These are phyloP conservation scores for Aproaerema taeniolella DNA, from an alignment of 2,888 invertebrate genomes.

Conservation along the genomic window DNA sequence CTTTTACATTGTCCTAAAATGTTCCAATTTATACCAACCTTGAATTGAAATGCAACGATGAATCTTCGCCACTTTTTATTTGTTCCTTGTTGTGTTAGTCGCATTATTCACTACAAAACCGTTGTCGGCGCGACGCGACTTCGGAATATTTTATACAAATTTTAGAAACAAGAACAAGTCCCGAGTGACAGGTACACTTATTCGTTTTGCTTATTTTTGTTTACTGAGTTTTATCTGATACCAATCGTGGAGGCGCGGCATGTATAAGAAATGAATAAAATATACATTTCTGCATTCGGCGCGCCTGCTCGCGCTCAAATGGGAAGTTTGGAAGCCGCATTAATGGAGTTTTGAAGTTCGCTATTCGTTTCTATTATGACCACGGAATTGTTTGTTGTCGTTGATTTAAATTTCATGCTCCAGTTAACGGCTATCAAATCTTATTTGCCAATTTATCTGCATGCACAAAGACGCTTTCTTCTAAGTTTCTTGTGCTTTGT, in stretches of 20 bases:
- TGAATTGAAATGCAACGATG: constrained; percentile 39
- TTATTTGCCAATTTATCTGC: constrained; percentile 52
- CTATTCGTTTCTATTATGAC: constrained; percentile 66
- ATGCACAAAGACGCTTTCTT: constrained; percentile 28
- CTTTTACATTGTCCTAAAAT: too few relatives aligned
- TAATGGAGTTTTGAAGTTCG: constrained; percentile 70
- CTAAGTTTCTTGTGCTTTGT: constrained; percentile 31
- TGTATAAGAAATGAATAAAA: constrained; percentile 69
- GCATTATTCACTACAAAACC: constrained; percentile 51
- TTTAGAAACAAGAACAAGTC: constrained; percentile 73
- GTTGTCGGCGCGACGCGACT: constrained; percentile 56
- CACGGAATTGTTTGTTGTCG: constrained; percentile 60
- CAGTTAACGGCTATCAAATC: constrained; percentile 54
- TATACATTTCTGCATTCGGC: constrained; percentile 61
- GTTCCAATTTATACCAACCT: constrained; percentile 24
- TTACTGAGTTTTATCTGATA: constrained; percentile 65
- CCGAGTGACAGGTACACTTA: constrained; percentile 73
- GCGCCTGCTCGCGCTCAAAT: constrained; percentile 56
- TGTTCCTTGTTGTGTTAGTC: constrained; percentile 43
- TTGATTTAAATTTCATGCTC: constrained; percentile 66
- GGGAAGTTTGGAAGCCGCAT: constrained; percentile 58
- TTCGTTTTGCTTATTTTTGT: constrained; percentile 70
- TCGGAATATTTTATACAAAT: constrained; percentile 76
- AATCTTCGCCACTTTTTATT: constrained; percentile 33
- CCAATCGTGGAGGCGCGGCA: constrained; percentile 59